phyloP scores from a whole-genome alignment of 2,888 invertebrate genomes.

The Eremobia ochroleuca region DNA sequence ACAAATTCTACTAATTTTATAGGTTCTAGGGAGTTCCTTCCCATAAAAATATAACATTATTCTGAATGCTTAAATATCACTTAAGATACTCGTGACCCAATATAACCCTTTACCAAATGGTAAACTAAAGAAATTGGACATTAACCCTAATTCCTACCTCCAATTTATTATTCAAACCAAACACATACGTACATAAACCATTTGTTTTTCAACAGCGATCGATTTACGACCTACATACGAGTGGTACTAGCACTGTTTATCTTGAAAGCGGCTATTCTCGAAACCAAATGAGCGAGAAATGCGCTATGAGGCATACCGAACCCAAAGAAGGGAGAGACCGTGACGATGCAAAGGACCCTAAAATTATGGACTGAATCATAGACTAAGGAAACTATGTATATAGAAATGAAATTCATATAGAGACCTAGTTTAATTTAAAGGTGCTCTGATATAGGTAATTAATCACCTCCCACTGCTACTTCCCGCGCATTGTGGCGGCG shows the following conservation, averaged over 20 bases:
- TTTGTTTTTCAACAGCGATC: slow-evolving; percentile 58
- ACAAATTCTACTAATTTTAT: not conserved
- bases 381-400: slow-evolving; percentile 15
- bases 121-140: slow-evolving; percentile 35
- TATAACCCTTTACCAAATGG: not conserved
- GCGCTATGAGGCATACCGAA: slow-evolving; percentile 51
- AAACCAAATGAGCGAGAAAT: slow-evolving; percentile 66
- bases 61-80: not conserved
- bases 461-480: not conserved
- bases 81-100: not conserved
- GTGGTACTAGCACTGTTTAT: slow-evolving; percentile 52
- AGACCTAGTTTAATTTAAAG: not conserved
- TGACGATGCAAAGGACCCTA: slow-evolving; percentile 53
- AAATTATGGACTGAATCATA: slow-evolving; percentile 38
- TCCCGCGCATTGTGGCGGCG: not conserved
- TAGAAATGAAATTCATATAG: not conserved
- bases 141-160: slow-evolving; percentile 29
- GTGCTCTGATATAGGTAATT: not conserved
- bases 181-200: slow-evolving; percentile 29
- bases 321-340: slow-evolving; percentile 25
- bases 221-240: slow-evolving; percentile 63
- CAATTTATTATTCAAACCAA: slow-evolving; percentile 47
- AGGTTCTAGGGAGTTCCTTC: not conserved
- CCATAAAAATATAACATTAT: not conserved
- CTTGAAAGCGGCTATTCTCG: slow-evolving; percentile 58